Conservation (phyloP, 2,113 vertebrate genomes). For the Brachypteracias leptosomus region DNA sequence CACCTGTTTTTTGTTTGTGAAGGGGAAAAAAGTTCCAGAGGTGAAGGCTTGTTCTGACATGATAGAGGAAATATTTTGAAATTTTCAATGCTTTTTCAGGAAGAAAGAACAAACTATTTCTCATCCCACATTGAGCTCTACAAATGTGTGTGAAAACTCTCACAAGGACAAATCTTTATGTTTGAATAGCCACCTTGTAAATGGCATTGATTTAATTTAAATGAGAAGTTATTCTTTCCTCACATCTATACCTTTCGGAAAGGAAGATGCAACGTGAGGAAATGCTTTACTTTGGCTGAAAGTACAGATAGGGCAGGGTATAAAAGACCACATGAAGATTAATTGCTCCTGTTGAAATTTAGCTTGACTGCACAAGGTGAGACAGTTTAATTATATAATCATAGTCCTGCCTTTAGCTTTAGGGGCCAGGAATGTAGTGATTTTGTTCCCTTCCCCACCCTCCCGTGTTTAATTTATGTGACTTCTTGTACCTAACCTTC, state of each 20-base stretch:
- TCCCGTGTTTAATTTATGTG: not conserved
- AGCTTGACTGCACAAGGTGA: constrained; percentile 66
- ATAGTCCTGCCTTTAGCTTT: constrained; percentile 26
- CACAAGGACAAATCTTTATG: not conserved
- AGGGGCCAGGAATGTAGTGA: constrained; percentile 2
- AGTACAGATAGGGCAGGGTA: constrained; percentile 27
- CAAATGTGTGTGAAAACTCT: not conserved
- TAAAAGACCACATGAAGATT: constrained; percentile 63
- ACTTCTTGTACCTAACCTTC: constrained; percentile 8
- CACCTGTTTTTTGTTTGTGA: not conserved
- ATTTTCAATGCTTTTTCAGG: not conserved
- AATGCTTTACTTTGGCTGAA: constrained; percentile 41
- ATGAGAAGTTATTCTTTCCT: not conserved
- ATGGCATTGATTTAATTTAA: constrained; percentile 30
- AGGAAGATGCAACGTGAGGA: not conserved
- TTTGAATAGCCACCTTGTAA: not conserved
- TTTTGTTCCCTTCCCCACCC: not conserved
- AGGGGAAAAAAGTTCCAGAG: not conserved
- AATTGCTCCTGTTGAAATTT: constrained; percentile 66
- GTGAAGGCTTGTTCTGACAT: not conserved
- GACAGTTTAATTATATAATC: constrained; percentile 72
- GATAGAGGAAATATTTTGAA: not conserved
- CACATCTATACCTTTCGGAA: not conserved
- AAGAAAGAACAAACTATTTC: not conserved
- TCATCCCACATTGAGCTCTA: not conserved